Evolutionary conservation across 2,888 invertebrate genomes (phyloP).

Genomic region (Pollenia angustigena): DNA sequence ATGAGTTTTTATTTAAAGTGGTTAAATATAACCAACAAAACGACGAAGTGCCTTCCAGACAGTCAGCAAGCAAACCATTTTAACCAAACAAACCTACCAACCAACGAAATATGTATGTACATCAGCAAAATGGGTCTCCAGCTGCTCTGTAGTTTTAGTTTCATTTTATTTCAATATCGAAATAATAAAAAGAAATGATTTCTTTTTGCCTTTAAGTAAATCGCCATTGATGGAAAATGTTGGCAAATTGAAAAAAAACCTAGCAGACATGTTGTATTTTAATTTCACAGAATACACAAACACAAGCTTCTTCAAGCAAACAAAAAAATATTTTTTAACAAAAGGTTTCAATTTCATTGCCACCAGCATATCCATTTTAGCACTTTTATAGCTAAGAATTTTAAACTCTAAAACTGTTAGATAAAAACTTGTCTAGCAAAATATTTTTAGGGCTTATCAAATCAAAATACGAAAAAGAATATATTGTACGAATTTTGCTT

Average conservation of each 20-base stretch:
- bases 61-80: neutral
- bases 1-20: neutral
- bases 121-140: neutral
- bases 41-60: neutral
- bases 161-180: neutral
- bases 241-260: neutral
- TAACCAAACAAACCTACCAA: neutral
- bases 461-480: too few species aligned
- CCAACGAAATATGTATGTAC: neutral
- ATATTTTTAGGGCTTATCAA: too few species aligned
- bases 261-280: slow-evolving; percentile 11
- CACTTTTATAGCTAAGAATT: too few species aligned
- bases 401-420: too few species aligned
- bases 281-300: neutral
- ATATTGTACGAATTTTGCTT: too few species aligned
- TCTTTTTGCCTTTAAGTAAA: neutral
- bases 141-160: neutral
- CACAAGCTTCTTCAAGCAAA: too few species aligned
- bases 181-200: neutral
- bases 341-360: too few species aligned
- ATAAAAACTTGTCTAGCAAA: too few species aligned
- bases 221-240: neutral
- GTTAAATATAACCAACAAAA: neutral
- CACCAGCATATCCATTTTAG: too few species aligned
- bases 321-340: too few species aligned